These are phyloP conservation scores for Petaurus breviceps DNA, from an alignment of 2,113 vertebrate genomes.

Conservation along the genomic window DNA sequence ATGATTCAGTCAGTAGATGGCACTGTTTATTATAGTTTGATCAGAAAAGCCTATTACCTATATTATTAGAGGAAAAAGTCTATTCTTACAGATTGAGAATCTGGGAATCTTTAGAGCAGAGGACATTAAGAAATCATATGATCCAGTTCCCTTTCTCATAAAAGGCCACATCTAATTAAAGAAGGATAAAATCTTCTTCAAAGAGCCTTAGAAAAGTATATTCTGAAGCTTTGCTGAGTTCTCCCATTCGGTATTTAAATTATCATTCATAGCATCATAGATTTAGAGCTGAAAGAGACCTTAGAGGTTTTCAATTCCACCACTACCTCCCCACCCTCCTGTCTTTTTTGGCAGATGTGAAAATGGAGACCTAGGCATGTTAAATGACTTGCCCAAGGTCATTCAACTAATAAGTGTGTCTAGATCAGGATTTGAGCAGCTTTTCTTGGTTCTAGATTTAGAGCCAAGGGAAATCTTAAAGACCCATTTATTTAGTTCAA, in stretches of 20 bases:
- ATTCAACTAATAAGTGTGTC: too few relatives aligned
- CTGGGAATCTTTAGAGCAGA: constrained; percentile 31
- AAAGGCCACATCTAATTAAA: not conserved
- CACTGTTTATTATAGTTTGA: constrained; percentile 68
- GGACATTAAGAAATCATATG: constrained; percentile 39
- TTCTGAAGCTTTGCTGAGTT: constrained; percentile 43
- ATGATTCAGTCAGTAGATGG: constrained; percentile 73
- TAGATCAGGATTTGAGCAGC: too few relatives aligned
- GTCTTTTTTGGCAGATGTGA: not conserved
- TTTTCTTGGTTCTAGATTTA: too few relatives aligned
- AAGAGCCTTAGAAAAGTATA: constrained; percentile 34
- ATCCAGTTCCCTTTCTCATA: not conserved
- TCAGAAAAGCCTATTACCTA: constrained; percentile 5
- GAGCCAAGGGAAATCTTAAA: too few relatives aligned
- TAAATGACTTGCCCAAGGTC: not conserved
- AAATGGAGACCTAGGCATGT: not conserved
- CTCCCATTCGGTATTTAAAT: constrained; percentile 33
- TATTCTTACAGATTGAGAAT: not conserved
- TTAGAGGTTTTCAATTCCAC: constrained; percentile 1
- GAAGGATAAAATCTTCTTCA: constrained; percentile 42
- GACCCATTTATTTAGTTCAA: too few relatives aligned
- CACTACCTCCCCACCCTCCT: not conserved
- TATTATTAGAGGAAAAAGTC: not conserved
- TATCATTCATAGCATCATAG: not conserved
- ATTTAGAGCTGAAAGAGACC: not conserved